These are phyloP conservation scores for Acanthurus leucopareius DNA, from an alignment of 2,797 vertebrate genomes.

Conservation along the genomic window DNA sequence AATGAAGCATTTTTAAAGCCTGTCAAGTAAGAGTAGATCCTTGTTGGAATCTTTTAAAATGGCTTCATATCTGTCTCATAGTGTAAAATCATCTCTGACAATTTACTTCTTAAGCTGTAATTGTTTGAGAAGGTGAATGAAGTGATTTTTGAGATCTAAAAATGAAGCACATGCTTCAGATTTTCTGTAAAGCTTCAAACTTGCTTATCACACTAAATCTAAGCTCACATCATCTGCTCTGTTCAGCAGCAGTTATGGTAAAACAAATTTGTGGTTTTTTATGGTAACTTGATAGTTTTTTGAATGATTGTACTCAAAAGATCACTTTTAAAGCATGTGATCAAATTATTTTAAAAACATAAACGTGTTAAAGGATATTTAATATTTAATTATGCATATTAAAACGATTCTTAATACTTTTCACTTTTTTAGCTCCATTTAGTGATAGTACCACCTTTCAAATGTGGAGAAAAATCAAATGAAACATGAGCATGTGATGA, in stretches of 20 bases:
- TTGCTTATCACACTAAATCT: neutral
- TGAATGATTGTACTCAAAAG: too few species aligned
- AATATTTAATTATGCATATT: too few species aligned
- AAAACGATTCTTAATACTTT: too few species aligned
- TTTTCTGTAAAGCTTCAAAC: neutral
- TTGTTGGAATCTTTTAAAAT: neutral
- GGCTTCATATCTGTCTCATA: neutral
- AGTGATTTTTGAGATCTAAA: neutral
- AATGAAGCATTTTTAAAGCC: neutral
- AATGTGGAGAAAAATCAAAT: neutral
- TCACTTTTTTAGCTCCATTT: neutral
- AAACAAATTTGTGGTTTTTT: neutral
- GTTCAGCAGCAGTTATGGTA: neutral
- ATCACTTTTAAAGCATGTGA: too few species aligned
- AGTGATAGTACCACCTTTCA: neutral
- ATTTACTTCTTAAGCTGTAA: neutral
- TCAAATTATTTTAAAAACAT: too few species aligned
- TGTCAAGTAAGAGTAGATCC: neutral
- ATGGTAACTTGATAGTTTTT: neutral
- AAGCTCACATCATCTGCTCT: neutral
- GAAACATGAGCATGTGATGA: neutral
- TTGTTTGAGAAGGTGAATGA: neutral
- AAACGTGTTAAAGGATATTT: too few species aligned
- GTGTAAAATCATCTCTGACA: neutral
- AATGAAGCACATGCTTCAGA: neutral